Evolutionary conservation across 2,888 invertebrate species (phyloP).

Genomic region (Caenorhabditis plicata): DNA sequence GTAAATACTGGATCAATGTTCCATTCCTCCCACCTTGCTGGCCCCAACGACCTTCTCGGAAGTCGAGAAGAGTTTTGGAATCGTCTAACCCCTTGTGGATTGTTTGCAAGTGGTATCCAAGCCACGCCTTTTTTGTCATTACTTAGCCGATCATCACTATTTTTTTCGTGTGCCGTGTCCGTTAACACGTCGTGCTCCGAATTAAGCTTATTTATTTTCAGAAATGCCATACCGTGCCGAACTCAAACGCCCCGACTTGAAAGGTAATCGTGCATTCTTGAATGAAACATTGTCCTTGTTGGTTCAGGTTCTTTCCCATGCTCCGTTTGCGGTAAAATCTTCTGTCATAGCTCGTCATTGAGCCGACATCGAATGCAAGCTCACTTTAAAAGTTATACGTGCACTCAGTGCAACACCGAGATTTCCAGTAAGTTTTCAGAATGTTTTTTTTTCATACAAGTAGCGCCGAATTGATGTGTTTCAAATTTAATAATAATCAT

Average conservation of each 20-base stretch:
- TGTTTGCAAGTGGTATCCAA: no score
- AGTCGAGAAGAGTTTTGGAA: not conserved
- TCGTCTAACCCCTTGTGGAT: not conserved
- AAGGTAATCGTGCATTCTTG: conserved; percentile 57
- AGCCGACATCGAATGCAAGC: conserved; percentile 66
- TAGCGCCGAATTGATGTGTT: no score
- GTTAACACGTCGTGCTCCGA: not conserved
- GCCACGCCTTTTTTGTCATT: not conserved
- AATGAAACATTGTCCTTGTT: not conserved
- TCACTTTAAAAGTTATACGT: conserved; percentile 65
- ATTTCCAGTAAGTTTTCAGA: conserved; percentile 64
- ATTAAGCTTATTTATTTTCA: not conserved
- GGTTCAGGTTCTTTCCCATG: conserved; percentile 49
- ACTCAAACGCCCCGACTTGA: conserved; percentile 65
- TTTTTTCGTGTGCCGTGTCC: conserved; percentile 3
- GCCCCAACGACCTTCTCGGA: not conserved
- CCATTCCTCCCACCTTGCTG: not conserved
- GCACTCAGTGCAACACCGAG: conserved; percentile 64
- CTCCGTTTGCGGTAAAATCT: conserved; percentile 63
- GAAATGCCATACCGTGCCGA: conserved; percentile 64
- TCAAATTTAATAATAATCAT: no score
- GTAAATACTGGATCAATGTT: no score
- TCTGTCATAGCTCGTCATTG: conserved; percentile 65
- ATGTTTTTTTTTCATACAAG: no score
- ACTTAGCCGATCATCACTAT: not conserved